These are phyloP conservation scores for Coptodon bakossiorum DNA, from an alignment of 2,113 vertebrate species.

Conservation along the genomic window DNA sequence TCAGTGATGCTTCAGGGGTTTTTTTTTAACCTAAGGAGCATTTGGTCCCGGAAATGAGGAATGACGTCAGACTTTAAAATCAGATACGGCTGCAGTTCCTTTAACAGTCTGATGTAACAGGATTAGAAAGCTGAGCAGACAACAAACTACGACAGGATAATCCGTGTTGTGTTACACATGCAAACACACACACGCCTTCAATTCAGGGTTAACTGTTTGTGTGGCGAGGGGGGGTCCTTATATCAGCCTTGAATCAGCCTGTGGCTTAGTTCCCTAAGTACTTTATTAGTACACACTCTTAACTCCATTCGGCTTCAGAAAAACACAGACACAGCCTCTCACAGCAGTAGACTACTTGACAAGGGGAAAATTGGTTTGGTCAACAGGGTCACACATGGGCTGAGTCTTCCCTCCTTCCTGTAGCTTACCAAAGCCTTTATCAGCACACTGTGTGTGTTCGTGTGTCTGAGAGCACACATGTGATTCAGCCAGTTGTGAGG, in stretches of 20 bases:
- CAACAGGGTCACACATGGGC: slow-evolving; percentile 30
- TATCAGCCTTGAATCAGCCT: neutral
- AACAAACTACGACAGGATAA: neutral
- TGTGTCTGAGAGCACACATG: neutral
- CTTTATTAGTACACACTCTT: neutral
- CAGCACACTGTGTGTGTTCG: neutral
- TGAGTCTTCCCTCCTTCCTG: neutral
- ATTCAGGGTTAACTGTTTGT: neutral
- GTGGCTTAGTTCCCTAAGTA: neutral
- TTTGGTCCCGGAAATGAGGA: neutral
- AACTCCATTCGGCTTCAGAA: neutral
- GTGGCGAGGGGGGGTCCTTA: neutral
- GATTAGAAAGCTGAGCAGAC: neutral
- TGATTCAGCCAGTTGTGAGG: neutral
- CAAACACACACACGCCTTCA: neutral
- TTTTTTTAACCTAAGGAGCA: neutral
- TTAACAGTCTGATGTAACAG: neutral
- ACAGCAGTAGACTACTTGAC: slow-evolving; percentile 2
- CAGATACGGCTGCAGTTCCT: neutral
- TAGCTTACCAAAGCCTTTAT: slow-evolving; percentile 9
- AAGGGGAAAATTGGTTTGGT: slow-evolving; percentile 53
- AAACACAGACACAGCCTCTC: neutral
- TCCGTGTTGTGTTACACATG: neutral
- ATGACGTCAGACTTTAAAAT: neutral
- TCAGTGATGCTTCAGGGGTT: accelerated